These are phyloP conservation scores for Griposia aprilina DNA, from an alignment of 2,888 invertebrate species.

Conservation along the genomic window DNA sequence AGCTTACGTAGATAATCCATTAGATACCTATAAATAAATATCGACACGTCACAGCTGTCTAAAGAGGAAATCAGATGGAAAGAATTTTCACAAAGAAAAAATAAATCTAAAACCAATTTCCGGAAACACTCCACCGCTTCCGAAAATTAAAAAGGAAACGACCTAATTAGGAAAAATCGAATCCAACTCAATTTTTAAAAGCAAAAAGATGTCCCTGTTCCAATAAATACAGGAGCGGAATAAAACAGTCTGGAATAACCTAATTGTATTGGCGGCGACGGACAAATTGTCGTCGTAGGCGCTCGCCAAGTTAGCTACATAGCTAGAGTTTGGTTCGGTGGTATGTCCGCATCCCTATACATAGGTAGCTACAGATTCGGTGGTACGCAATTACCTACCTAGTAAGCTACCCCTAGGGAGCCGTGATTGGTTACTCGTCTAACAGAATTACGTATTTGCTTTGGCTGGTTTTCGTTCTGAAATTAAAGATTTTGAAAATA, in stretches of 20 bases:
- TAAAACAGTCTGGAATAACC: constrained; percentile 19
- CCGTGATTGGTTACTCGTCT: constrained; percentile 19
- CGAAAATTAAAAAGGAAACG: constrained; percentile 17
- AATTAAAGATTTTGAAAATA: too few species aligned
- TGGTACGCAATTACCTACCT: background rate
- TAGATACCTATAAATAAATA: background rate
- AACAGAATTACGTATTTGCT: too few species aligned
- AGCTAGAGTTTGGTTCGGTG: background rate
- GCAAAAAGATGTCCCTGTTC: constrained; percentile 22
- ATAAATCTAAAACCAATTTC: background rate
- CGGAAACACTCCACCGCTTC: constrained; percentile 4
- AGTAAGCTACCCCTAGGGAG: background rate
- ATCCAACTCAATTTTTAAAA: constrained; percentile 33
- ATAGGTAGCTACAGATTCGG: background rate
- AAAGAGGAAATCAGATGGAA: background rate
- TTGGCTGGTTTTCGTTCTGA: too few species aligned
- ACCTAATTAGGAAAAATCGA: background rate
- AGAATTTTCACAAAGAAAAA: background rate
- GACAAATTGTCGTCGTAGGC: constrained; percentile 15
- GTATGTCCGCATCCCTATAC: background rate
- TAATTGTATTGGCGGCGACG: constrained; percentile 36
- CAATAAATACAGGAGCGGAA: constrained; percentile 20
- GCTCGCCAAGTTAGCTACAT: constrained; percentile 8
- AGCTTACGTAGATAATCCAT: background rate
- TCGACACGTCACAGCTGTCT: background rate